These are phyloP conservation scores for Gymnoscopelus braueri DNA, from an alignment of 2,797 vertebrate species.

Conservation along the genomic window DNA sequence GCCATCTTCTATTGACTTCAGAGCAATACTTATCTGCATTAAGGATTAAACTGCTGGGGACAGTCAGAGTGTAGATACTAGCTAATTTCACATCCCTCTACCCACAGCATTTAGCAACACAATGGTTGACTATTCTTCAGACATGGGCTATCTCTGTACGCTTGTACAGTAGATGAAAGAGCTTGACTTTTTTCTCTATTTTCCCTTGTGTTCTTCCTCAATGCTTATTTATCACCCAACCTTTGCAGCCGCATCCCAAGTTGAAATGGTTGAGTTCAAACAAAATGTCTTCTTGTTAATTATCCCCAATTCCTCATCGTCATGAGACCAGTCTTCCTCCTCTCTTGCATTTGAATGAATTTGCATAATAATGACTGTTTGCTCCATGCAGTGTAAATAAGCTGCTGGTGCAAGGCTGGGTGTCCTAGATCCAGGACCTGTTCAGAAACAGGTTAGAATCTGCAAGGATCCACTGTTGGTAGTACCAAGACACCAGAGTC, in stretches of 20 bases:
- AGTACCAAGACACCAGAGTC: conserved; percentile 18
- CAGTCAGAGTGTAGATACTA: conserved; percentile 64
- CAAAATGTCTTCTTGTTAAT: conserved; percentile 82
- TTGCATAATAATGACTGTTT: conserved; percentile 83
- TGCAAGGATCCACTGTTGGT: conserved; percentile 51
- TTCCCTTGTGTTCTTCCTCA: conserved; percentile 64
- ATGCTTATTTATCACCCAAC: conserved; percentile 82
- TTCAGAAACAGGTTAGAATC: conserved; percentile 59
- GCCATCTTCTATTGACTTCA: conserved; percentile 52
- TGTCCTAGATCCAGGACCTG: conserved; percentile 75
- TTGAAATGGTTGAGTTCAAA: conserved; percentile 81
- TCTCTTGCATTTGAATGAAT: conserved; percentile 78
- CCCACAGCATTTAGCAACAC: conserved; percentile 58
- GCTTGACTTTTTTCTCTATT: conserved; percentile 51
- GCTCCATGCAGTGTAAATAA: conserved; percentile 70
- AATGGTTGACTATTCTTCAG: conserved; percentile 68
- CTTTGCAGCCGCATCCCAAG: conserved; percentile 68
- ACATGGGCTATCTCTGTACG: conserved; percentile 65
- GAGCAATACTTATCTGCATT: conserved; percentile 64
- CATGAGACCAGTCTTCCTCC: conserved; percentile 66
- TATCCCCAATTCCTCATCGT: conserved; percentile 82
- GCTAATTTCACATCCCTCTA: conserved; percentile 73
- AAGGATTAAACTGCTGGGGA: conserved; percentile 66
- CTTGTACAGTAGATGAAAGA: conserved; percentile 82
- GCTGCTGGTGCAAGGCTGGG: conserved; percentile 59